Evolutionary conservation across 2,888 invertebrate genomes (phyloP), one percentile per base, ranked within the genome.

Genomic region (Eulithis testata): DNA sequence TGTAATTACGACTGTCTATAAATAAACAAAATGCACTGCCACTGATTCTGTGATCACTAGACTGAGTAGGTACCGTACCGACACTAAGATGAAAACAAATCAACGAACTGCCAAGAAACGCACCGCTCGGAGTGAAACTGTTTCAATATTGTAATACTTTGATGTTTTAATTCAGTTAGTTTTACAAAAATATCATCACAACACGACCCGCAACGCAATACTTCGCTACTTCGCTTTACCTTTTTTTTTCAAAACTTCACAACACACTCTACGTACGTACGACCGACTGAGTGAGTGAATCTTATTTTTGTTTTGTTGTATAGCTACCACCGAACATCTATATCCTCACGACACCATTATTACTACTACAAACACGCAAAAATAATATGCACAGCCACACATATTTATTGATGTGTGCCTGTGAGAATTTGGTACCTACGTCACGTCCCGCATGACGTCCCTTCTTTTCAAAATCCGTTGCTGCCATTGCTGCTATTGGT

Each of bases 11-110:
- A 84, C 86, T 81, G 85, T 90, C 93, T 93, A 93, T 91, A 93
- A 93, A 93, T 93, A 93, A 93, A 93, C 93, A 93, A 93, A 76
- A 88, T 85, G 86, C 88, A 89, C 89, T 85, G 85, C 83, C 81
- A 85, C 84, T 81, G 77, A 77, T 79, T 78, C 84, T 81, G 63
- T 68, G 76, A 76, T 71, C 81, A 79, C 73, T 72, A 75, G 71
- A 74, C 49, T 70, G 40, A 40, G 9, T n/a, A n/a, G n/a, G n/a
- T 40, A 40, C 40, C 40, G 40, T 40, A 74, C 51, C 66, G 56
- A 65, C 71, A 49, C 70, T 74, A 73, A 64, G 70, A 66, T 53
- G 64, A 71, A 68, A 66, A 63, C 66, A 66, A 68, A 58, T 68
- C 53, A 57, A 68, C 62, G 68, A 68, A 65, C 63, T 66, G 53